Percentiles rank a stretch among this genome's conserved stretches.
Evolutionary conservation across 2,113 vertebrate species (phyloP).

Genomic region (Sylvia atricapilla): DNA sequence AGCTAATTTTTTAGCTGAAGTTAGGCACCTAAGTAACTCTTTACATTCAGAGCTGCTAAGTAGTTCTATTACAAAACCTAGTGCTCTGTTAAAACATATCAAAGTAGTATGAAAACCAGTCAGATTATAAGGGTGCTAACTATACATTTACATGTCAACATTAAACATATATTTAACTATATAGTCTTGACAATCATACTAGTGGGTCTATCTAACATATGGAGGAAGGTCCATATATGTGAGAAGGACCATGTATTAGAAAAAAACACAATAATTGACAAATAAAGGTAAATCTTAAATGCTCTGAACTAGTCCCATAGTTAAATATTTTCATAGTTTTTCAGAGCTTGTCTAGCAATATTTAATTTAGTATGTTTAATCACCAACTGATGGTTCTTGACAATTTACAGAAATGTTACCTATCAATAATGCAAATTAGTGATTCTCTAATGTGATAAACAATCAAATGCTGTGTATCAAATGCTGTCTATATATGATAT

Average conservation of each 20-base stretch:
- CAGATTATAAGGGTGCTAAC: neutral
- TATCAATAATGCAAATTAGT: neutral
- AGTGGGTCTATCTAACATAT: neutral
- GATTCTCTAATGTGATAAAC: neutral
- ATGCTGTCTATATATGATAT: neutral
- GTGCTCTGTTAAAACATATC: neutral
- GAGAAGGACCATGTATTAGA: neutral
- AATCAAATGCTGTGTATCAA: neutral
- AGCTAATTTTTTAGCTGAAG: neutral
- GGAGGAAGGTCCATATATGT: neutral
- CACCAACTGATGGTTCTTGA: neutral
- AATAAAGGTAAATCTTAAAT: neutral
- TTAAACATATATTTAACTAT: neutral
- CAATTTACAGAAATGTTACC: neutral
- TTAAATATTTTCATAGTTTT: neutral
- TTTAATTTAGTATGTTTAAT: neutral
- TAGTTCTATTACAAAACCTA: neutral
- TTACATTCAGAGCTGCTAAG: neutral
- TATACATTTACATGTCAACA: neutral
- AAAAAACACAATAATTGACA: neutral
- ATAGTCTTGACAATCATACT: neutral
- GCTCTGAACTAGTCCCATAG: neutral
- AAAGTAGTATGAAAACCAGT: neutral
- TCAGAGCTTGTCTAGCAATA: neutral
- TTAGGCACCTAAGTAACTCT: neutral